Percentiles rank a stretch among this genome's conserved stretches.
Conservation (phyloP, 35 echinoderm and acorn worm species). For the Hemicentrotus pulcherrimus region DNA sequence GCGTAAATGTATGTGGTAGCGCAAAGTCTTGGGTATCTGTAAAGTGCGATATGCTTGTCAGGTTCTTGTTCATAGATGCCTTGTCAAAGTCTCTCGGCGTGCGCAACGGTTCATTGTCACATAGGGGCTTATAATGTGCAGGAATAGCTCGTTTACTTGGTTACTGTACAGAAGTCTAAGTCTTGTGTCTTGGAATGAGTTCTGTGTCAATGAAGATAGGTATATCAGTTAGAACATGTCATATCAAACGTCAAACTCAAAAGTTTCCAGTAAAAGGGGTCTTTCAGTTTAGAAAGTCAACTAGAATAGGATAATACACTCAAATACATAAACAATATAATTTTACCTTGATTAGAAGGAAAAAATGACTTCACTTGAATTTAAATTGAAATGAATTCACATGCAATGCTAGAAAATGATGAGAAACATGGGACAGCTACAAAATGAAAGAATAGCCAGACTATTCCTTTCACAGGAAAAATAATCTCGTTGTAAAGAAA, state of each 20-base stretch:
- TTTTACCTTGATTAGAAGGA: not conserved
- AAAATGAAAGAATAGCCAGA: not conserved
- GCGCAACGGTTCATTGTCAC: not conserved
- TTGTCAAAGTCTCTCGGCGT: not conserved
- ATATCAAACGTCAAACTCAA: not conserved
- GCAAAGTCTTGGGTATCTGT: not conserved
- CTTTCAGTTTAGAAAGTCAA: not conserved
- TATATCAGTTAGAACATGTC: not conserved
- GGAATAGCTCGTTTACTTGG: not conserved
- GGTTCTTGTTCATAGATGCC: not conserved
- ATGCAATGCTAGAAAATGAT: not conserved
- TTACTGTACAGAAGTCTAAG: not conserved
- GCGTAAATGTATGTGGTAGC: not conserved
- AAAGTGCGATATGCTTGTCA: not conserved
- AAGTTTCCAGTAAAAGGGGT: not conserved
- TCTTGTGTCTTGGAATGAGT: slow-evolving; percentile 16
- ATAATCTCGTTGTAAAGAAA: not conserved
- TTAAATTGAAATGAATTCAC: not conserved
- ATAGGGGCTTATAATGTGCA: not conserved
- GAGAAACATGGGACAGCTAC: not conserved
- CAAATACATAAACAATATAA: no score
- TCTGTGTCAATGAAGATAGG: slow-evolving; percentile 11
- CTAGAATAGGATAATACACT: not conserved
- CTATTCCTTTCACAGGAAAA: not conserved
- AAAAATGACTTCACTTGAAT: not conserved